phyloP scores from a whole-genome alignment of 2,888 invertebrate genomes.

The Tachina fera region DNA sequence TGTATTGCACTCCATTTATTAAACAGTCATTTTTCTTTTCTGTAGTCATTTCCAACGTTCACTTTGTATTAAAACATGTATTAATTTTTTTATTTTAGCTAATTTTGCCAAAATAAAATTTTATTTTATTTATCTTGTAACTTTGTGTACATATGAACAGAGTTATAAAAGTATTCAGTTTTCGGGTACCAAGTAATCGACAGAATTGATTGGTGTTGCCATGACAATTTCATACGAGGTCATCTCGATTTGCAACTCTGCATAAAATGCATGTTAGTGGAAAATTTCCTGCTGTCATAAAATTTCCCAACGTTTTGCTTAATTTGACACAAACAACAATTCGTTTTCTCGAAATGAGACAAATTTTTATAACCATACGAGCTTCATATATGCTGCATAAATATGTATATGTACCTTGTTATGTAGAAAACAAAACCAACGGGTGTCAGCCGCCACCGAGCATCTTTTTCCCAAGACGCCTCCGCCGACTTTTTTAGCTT shows the following conservation, averaged over 20 bases:
- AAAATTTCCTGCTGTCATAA: no score
- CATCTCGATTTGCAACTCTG: not conserved
- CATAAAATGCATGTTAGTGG: no score
- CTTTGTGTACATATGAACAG: conserved; percentile 13
- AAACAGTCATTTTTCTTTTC: conserved; percentile 26
- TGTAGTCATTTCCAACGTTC: not conserved
- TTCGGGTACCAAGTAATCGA: not conserved
- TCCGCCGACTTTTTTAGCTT: no score
- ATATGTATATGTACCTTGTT: no score
- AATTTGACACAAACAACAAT: no score
- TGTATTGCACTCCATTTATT: conserved; percentile 53
- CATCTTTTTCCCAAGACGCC: no score
- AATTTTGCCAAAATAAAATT: not conserved
- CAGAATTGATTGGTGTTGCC: not conserved
- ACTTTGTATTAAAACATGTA: not conserved
- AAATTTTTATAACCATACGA: no score
- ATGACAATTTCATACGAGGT: not conserved
- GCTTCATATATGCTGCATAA: no score
- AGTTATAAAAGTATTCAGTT: not conserved
- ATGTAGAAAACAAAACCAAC: no score
- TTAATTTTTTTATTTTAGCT: not conserved
- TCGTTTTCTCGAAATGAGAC: no score
- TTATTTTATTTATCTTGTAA: not conserved
- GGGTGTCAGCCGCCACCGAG: no score
- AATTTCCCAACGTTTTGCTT: no score